Evolutionary conservation across 53 echinoderm and acorn worm species (phyloP).

Genomic region (Pentamera pediparva): DNA sequence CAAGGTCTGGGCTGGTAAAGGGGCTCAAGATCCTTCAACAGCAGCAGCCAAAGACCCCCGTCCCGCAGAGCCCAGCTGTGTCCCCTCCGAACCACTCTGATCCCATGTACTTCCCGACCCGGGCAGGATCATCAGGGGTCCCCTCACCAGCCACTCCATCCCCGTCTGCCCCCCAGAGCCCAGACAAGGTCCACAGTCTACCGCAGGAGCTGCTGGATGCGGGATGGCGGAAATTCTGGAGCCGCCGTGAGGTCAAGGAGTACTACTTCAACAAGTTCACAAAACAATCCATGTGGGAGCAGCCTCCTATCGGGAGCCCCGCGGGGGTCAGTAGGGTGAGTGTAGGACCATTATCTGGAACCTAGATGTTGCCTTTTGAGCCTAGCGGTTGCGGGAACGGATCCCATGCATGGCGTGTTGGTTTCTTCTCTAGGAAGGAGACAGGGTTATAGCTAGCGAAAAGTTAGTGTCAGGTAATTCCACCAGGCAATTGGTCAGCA

Average conservation of each 20-base stretch:
- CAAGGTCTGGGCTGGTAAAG: background rate
- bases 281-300: slow-evolving; percentile 90
- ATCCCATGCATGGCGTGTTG: background rate
- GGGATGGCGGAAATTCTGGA: slow-evolving; percentile 95
- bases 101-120: slow-evolving; percentile 15
- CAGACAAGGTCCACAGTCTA: slow-evolving; percentile 87
- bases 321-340: slow-evolving; percentile 69
- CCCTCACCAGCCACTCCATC: slow-evolving; percentile 28
- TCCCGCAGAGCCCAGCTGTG: slow-evolving; percentile 81
- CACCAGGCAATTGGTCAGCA: no score
- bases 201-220: slow-evolving; percentile 85
- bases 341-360: background rate
- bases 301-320: slow-evolving; percentile 75
- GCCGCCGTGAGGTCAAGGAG: slow-evolving; percentile 78
- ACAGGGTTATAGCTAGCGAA: background rate
- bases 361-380: no score
- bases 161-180: slow-evolving; percentile 65
- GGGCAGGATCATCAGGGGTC: slow-evolving; percentile 24
- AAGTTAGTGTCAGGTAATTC: no score
- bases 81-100: slow-evolving; percentile 4
- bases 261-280: slow-evolving; percentile 96
- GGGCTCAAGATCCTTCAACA: background rate
- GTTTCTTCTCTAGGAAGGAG: background rate
- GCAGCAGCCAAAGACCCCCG: slow-evolving; percentile 55
- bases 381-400: no score